A percentile compares a stretch with the other conserved stretches of the same genome.
These are phyloP conservation scores for Seriola quinqueradiata DNA, from an alignment of 2,113 vertebrate genomes.

Conservation along the genomic window DNA sequence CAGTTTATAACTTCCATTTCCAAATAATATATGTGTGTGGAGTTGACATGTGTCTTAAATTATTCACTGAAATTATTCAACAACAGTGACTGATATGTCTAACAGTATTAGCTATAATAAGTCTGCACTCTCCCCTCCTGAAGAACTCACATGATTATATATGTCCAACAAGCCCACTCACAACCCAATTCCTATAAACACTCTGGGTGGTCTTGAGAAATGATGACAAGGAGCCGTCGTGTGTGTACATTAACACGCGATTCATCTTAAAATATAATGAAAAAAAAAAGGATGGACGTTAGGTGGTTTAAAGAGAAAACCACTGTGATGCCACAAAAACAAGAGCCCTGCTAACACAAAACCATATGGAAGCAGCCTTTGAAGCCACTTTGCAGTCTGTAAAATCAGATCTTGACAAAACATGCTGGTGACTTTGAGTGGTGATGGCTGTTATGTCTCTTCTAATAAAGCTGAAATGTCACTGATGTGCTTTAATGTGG, in stretches of 20 bases:
- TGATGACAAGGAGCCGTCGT: slow-evolving; percentile 41
- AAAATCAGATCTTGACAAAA: slow-evolving; percentile 32
- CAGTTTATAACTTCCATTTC: slow-evolving; percentile 6
- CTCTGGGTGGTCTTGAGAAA: slow-evolving; percentile 71
- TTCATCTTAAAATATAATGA: slow-evolving; percentile 28
- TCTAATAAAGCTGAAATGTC: slow-evolving; percentile 39
- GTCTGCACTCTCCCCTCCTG: slow-evolving; percentile 11
- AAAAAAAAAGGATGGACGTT: neutral
- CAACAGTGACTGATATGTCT: slow-evolving; percentile 32
- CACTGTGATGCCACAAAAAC: neutral
- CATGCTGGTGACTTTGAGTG: slow-evolving; percentile 1
- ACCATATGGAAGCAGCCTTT: slow-evolving; percentile 32
- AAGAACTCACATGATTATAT: slow-evolving; percentile 35
- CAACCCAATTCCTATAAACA: slow-evolving; percentile 53
- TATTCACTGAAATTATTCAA: slow-evolving; percentile 30
- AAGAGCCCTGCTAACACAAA: slow-evolving; percentile 12
- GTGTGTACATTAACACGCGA: slow-evolving; percentile 63
- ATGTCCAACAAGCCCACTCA: slow-evolving; percentile 53
- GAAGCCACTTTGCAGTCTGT: slow-evolving; percentile 39
- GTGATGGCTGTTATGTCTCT: slow-evolving; percentile 23
- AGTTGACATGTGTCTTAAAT: slow-evolving; percentile 12
- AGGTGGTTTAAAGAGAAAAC: slow-evolving; percentile 2
- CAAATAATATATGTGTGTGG: slow-evolving; percentile 25
- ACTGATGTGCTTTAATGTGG: slow-evolving; percentile 42
- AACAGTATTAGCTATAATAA: slow-evolving; percentile 40